phyloP scores from a whole-genome alignment of 1,140 invertebrate species.

The Sycobia sp. region DNA sequence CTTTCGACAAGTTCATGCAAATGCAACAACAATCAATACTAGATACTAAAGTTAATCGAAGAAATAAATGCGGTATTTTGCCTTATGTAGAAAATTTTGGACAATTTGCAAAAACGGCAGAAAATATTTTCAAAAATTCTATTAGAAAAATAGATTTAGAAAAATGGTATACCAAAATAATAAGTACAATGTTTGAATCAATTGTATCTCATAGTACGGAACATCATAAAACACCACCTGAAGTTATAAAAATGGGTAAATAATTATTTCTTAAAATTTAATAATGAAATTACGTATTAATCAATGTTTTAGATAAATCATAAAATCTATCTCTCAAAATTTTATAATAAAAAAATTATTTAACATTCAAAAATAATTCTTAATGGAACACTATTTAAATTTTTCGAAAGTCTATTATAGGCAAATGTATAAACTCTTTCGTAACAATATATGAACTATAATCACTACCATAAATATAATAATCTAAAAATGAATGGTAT shows the following conservation, averaged over 20 bases:
- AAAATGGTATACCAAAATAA: conserved; percentile 89
- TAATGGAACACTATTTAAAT: too few species aligned
- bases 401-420: too few species aligned
- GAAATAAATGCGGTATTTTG: conserved; percentile 88
- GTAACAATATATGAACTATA: too few species aligned
- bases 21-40: conserved; percentile 84
- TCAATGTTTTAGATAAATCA: too few species aligned
- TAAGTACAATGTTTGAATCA: conserved; percentile 84
- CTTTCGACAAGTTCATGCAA: conserved; percentile 92
- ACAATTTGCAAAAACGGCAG: conserved; percentile 83
- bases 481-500: too few species aligned
- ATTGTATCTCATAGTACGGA: conserved; percentile 81
- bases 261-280: too few species aligned
- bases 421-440: too few species aligned
- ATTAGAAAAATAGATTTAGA: conserved; percentile 93
- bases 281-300: too few species aligned
- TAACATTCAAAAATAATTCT: too few species aligned
- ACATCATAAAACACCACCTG: conserved; percentile 90
- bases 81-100: conserved; percentile 91
- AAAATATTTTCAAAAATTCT: conserved; percentile 85
- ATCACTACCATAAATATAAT: too few species aligned
- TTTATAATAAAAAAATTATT: too few species aligned
- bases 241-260: conserved; percentile 91
- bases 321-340: too few species aligned
- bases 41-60: conserved; percentile 71